A percentile compares a stretch with the other conserved stretches of the same genome.
These are phyloP conservation scores for Baccha elongata DNA, from an alignment of 2,888 invertebrate species.

Conservation along the genomic window DNA sequence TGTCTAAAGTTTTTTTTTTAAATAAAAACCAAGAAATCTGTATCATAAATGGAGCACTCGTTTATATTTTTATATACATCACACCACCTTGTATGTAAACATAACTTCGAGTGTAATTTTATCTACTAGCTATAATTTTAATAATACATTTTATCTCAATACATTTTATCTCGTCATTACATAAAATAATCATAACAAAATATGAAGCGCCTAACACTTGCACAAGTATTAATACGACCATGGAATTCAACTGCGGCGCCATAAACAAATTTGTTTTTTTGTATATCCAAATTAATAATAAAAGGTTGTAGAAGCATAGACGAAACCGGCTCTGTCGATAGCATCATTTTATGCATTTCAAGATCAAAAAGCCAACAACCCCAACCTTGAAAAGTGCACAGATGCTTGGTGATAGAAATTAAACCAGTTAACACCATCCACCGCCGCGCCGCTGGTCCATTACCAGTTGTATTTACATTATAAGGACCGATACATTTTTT, in stretches of 20 bases:
- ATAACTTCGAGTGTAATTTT: too few relatives aligned
- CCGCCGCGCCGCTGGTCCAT: too few relatives aligned
- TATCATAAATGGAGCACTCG: too few relatives aligned
- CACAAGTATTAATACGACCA: background rate
- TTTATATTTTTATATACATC: too few relatives aligned
- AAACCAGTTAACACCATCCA: slow-evolving; percentile 37
- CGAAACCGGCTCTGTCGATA: slow-evolving; percentile 11
- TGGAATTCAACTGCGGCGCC: background rate
- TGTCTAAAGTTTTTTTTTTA: too few relatives aligned
- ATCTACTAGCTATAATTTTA: too few relatives aligned
- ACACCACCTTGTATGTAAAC: too few relatives aligned
- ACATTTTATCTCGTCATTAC: too few relatives aligned
- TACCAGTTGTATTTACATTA: too few relatives aligned
- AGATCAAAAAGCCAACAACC: slow-evolving; percentile 43
- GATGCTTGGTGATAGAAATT: slow-evolving; percentile 15
- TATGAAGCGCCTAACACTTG: background rate
- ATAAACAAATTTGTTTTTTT: background rate
- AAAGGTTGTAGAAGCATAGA: background rate
- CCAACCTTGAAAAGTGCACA: slow-evolving; percentile 32
- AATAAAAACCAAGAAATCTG: too few relatives aligned
- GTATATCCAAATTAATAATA: background rate
- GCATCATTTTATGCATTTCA: slow-evolving; percentile 37
- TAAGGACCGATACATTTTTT: too few relatives aligned
- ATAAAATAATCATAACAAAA: background rate
- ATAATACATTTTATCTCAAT: too few relatives aligned